phyloP scores from a whole-genome alignment of 2,797 vertebrate genomes.

The Simalia tracyae region DNA sequence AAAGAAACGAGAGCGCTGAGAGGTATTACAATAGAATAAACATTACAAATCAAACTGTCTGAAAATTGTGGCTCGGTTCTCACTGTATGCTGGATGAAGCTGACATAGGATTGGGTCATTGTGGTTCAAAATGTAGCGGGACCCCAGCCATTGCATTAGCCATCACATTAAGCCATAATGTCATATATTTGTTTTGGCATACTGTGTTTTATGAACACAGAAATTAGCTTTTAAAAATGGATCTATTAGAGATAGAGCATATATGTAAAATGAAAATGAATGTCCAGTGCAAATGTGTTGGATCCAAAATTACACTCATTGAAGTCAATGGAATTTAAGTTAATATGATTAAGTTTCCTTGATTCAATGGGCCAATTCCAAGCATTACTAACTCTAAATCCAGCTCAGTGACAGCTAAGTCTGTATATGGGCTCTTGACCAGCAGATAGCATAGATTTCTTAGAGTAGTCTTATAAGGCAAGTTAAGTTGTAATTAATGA shows the following conservation, averaged over 20 bases:
- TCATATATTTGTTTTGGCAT: background rate
- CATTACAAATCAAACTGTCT: background rate
- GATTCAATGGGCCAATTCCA: background rate
- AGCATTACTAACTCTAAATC: background rate
- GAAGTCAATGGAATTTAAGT: background rate
- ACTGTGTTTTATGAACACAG: background rate
- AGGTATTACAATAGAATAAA: background rate
- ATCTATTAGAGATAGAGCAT: background rate
- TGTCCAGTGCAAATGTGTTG: background rate
- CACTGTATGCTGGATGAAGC: background rate
- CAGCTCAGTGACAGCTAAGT: background rate
- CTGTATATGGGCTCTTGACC: background rate
- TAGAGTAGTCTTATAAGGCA: background rate
- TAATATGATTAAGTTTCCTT: background rate
- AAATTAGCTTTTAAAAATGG: background rate
- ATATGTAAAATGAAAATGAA: background rate
- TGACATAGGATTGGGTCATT: background rate
- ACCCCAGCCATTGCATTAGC: background rate
- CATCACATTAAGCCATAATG: background rate
- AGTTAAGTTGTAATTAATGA: background rate
- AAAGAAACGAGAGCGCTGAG: background rate
- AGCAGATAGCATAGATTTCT: background rate
- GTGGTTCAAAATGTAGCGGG: background rate
- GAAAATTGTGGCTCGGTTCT: slow-evolving; percentile 1
- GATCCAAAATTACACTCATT: background rate